Percentiles rank a stretch among this genome's conserved stretches.
phyloP scores from a whole-genome alignment of 2,888 invertebrate species.

The Aromia moschata region DNA sequence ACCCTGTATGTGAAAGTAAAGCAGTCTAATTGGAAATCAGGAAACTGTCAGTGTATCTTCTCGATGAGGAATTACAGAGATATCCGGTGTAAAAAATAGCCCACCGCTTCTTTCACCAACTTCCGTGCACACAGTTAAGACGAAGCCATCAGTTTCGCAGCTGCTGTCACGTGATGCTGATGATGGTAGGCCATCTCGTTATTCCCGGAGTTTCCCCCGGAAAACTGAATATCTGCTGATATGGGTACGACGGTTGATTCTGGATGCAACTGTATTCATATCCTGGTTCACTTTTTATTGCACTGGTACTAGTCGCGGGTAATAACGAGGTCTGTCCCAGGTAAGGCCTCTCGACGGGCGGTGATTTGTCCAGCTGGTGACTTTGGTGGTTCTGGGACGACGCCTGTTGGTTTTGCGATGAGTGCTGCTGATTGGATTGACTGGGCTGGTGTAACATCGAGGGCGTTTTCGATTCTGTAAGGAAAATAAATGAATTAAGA shows the following conservation, averaged over 20 bases:
- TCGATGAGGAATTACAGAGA: too few relatives aligned
- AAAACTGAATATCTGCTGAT: constrained; percentile 69
- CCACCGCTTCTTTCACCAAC: too few relatives aligned
- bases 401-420: constrained; percentile 42
- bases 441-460: constrained; percentile 36
- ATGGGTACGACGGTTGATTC: constrained; percentile 60
- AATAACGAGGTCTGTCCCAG: constrained; percentile 69
- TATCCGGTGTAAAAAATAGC: too few relatives aligned
- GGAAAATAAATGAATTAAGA: too few relatives aligned
- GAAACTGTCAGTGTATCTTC: too few relatives aligned
- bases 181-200: constrained; percentile 81
- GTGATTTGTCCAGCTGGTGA: constrained; percentile 47
- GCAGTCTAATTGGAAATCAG: too few relatives aligned
- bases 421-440: constrained; percentile 39
- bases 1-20: too few relatives aligned
- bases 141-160: constrained; percentile 85
- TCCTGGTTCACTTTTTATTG: constrained; percentile 62
- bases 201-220: constrained; percentile 45
- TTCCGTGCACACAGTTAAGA: constrained; percentile 72
- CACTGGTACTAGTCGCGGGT: constrained; percentile 58
- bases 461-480: constrained; percentile 56
- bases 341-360: constrained; percentile 61
- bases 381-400: constrained; percentile 37
- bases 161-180: constrained; percentile 85
- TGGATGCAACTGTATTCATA: constrained; percentile 62